Percentiles rank a stretch among this genome's conserved stretches.
Conservation (phyloP, 2,113 vertebrate species). For the Odocoileus virginianus region DNA sequence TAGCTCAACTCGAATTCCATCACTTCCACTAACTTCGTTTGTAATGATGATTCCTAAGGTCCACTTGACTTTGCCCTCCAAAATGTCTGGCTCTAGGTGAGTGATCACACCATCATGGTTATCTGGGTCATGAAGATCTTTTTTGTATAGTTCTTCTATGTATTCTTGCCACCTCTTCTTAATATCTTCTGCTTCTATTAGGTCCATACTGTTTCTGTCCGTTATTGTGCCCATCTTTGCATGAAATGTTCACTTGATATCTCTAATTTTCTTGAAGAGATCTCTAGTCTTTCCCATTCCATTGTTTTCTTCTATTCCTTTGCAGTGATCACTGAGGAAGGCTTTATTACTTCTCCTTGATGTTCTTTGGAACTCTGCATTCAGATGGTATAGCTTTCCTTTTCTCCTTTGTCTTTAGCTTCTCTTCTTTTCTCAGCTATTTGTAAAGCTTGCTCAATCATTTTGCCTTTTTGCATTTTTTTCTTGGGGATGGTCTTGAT, state of each 20-base stretch:
- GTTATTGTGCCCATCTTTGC: neutral
- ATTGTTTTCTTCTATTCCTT: neutral
- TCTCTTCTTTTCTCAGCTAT: neutral
- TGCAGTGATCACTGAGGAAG: neutral
- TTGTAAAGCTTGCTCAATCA: neutral
- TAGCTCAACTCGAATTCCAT: neutral
- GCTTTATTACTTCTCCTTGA: neutral
- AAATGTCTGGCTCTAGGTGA: neutral
- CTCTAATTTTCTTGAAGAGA: neutral
- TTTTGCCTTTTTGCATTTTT: neutral
- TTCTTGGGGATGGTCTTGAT: neutral
- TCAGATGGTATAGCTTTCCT: neutral
- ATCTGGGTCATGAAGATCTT: neutral
- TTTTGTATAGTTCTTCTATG: neutral
- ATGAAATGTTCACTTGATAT: neutral
- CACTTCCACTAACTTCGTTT: neutral
- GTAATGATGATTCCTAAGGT: neutral
- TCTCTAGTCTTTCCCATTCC: neutral
- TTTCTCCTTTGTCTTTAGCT: neutral
- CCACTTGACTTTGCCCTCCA: neutral
- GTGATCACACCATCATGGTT: neutral
- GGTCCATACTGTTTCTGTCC: neutral
- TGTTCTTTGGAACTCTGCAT: neutral
- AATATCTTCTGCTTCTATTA: neutral
- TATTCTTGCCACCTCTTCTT: neutral